These are phyloP conservation scores for Falco punctatus DNA, from an alignment of 2,113 vertebrate species.

Conservation along the genomic window DNA sequence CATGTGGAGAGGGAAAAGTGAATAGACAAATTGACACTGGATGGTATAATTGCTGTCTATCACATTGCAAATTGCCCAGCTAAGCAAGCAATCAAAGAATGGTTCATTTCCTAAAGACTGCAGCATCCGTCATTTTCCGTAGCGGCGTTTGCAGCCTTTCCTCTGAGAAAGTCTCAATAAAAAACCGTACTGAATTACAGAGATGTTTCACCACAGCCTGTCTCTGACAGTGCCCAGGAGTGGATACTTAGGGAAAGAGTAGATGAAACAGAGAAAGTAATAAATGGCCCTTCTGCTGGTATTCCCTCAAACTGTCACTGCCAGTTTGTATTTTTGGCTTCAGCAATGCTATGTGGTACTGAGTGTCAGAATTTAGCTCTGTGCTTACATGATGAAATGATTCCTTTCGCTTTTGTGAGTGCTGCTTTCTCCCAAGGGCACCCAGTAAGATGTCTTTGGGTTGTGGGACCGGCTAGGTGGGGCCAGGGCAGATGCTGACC, in stretches of 20 bases:
- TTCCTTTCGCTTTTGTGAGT: not conserved
- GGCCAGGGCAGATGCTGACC: not conserved
- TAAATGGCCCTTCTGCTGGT: not conserved
- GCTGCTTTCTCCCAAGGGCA: not conserved
- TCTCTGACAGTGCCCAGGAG: not conserved
- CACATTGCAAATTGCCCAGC: conserved; percentile 35
- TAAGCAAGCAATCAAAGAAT: conserved; percentile 59
- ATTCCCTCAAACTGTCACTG: not conserved
- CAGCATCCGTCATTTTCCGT: conserved; percentile 33
- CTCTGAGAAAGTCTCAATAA: not conserved
- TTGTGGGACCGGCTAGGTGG: not conserved
- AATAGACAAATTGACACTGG: conserved; percentile 54
- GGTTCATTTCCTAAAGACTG: conserved; percentile 53
- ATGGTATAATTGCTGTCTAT: conserved; percentile 59
- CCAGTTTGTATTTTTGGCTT: not conserved
- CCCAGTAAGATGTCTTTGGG: not conserved
- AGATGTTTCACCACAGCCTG: not conserved
- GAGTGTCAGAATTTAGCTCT: not conserved
- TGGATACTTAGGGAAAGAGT: not conserved
- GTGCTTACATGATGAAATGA: rapidly evolving
- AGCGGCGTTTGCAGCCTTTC: not conserved
- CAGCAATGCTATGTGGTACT: rapidly evolving
- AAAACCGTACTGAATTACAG: not conserved
- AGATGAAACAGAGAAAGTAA: not conserved
- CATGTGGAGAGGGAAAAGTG: conserved; percentile 49